Evolutionary conservation across 1,140 invertebrate genomes (phyloP).

Genomic region (Lordiphosa stackelbergi): DNA sequence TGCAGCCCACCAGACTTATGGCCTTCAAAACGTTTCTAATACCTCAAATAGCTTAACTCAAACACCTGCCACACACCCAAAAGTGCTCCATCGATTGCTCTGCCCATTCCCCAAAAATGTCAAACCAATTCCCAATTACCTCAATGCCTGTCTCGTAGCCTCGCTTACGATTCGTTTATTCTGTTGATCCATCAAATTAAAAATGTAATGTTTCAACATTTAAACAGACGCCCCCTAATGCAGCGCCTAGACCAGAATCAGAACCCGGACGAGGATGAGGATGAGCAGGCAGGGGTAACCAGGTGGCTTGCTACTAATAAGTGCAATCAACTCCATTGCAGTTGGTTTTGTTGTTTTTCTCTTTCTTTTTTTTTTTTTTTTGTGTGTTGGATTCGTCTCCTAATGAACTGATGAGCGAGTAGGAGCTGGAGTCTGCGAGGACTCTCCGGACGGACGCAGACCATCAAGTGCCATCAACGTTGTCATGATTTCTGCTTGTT

Average conservation of each 20-base stretch:
- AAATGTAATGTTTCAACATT: conserved; percentile 74
- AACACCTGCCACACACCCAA: no score
- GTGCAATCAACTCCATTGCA: conserved; percentile 61
- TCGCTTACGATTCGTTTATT: conserved; percentile 76
- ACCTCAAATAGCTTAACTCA: no score
- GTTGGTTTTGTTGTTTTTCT: conserved; percentile 41
- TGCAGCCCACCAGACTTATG: no score
- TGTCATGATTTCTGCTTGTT: conserved; percentile 74
- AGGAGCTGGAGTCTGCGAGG: not conserved
- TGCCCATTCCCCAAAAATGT: conserved; percentile 11
- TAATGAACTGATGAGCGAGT: conserved; percentile 55
- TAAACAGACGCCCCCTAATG: conserved; percentile 53
- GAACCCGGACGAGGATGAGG: not conserved
- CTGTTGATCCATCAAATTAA: conserved; percentile 76
- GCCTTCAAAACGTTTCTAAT: no score
- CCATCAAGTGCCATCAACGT: conserved; percentile 69
- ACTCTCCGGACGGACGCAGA: conserved; percentile 15
- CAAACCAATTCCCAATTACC: conserved; percentile 56
- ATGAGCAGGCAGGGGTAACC: not conserved
- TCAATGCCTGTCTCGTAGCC: conserved; percentile 36
- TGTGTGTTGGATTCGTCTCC: conserved; percentile 64
- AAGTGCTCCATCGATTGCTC: not conserved
- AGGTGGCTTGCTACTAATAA: conserved; percentile 59
- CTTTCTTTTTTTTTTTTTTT: conserved; percentile 31
- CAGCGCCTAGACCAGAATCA: conserved; percentile 5